Evolutionary conservation across 2,113 vertebrate species (phyloP), one percentile per base, ranked within the genome.

Genomic region (Petroica traversi): DNA sequence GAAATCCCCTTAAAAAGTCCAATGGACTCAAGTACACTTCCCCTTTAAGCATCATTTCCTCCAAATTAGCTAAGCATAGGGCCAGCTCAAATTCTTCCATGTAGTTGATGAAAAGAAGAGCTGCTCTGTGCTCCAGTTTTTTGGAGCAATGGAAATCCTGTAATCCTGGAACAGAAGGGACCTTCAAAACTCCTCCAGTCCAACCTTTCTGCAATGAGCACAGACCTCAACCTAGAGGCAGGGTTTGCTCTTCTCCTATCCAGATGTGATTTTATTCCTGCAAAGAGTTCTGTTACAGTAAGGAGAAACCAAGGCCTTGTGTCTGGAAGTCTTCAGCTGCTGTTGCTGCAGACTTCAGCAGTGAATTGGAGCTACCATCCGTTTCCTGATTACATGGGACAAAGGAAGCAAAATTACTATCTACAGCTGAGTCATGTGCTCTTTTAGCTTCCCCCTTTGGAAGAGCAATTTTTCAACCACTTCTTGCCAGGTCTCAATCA

Each of bases 401-500:
- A 96, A 97, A 95, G 80, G 93, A 93, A 93, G 67, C 66, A 54
- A 96, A 96, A 96, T 95, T 88, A 72, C 92, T 63, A 59, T 92
- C 88, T 73, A 29, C 82, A 77, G 59, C 92, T 93, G 82, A 95
- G 85, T 90, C 94, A 90, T 85, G 66, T 46, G 79, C 68, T 96
- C 81, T 81, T 86, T 86, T 93, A 96, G 72, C 68, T 93, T 95
- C 59, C 15, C 75, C 67, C 78, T 88, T 76, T 74, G 68, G 71
- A 96, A 92, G 48, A 77, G 79, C 46, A 93, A 93, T 94, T 95
- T 97, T 93, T 93, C 94, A 97, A 90, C 93, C 68, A 93, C 88
- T 95, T 96, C 94, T 96, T 96, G 94, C 94, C 93, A 95, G 94
- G 93, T 94, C 85, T 95, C 94, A 97, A 94, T 96, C 95, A 96